These are phyloP conservation scores for Protonibea diacanthus DNA, from an alignment of 2,797 vertebrate genomes.

Conservation along the genomic window DNA sequence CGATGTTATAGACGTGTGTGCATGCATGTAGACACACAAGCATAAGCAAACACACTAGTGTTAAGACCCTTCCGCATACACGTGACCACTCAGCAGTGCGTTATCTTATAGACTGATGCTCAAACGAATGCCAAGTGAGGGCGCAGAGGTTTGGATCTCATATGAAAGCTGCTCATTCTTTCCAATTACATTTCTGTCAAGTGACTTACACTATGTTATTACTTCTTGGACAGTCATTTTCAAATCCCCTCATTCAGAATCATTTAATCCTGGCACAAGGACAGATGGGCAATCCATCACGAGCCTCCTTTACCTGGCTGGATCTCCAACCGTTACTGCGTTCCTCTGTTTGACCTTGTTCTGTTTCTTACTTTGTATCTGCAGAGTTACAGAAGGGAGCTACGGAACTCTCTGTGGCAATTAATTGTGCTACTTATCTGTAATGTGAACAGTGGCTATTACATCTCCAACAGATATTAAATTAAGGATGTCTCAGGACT, in stretches of 20 bases:
- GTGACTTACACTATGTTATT: conserved; percentile 79
- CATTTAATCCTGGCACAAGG: conserved; percentile 63
- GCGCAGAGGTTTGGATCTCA: conserved; percentile 31
- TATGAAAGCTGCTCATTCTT: conserved; percentile 65
- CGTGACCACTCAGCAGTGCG: conserved; percentile 12
- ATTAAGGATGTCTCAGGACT: conserved; percentile 80
- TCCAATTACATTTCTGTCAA: conserved; percentile 76
- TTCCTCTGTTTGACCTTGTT: conserved; percentile 71
- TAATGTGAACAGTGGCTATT: conserved; percentile 81
- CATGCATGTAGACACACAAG: conserved; percentile 14
- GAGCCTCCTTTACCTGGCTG: conserved; percentile 61
- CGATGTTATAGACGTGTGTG: conserved; percentile 27
- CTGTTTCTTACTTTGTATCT: conserved; percentile 56
- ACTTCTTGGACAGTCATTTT: conserved; percentile 78
- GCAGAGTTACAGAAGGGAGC: conserved; percentile 50
- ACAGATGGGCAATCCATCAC: conserved; percentile 76
- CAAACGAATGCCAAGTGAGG: conserved; percentile 8
- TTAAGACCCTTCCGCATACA: not conserved
- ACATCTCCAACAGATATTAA: conserved; percentile 78
- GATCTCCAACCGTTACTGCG: conserved; percentile 31
- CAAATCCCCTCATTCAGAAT: conserved; percentile 70
- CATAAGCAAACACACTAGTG: conserved; percentile 7
- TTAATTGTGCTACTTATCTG: conserved; percentile 81
- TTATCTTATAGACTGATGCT: conserved; percentile 16
- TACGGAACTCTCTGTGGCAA: conserved; percentile 65